Conservation (phyloP, 2,888 invertebrate genomes). For the Cremastinae sp. region DNA sequence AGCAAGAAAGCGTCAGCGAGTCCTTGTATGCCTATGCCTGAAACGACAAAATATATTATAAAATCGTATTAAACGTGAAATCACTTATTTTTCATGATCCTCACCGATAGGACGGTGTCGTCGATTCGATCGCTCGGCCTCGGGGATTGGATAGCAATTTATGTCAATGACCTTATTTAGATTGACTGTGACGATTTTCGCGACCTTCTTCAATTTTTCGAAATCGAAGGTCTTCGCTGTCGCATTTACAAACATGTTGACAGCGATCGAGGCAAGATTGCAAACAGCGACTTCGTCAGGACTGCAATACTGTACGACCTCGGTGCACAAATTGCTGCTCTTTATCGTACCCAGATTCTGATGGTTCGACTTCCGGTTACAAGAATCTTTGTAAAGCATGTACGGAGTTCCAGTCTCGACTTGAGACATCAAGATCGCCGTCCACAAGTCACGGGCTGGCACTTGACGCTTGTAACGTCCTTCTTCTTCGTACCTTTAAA, state of each 20-base stretch:
- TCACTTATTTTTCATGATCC: background rate
- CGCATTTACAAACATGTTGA: conserved; percentile 94
- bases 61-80: background rate
- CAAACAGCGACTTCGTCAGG: conserved; percentile 98
- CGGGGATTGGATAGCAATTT: conserved; percentile 96
- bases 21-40: conserved; percentile 96
- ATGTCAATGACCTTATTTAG: conserved; percentile 98
- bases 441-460: conserved; percentile 94
- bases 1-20: conserved; percentile 97
- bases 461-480: conserved; percentile 86
- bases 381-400: conserved; percentile 97
- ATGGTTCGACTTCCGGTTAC: conserved; percentile 98
- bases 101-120: conserved; percentile 90
- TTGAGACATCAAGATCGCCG: conserved; percentile 95
- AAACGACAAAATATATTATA: conserved; percentile 7
- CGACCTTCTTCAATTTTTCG: conserved; percentile 90
- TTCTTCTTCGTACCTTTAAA: conserved; percentile 88
- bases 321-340: conserved; percentile 98
- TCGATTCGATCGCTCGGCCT: conserved; percentile 93
- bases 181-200: conserved; percentile 94
- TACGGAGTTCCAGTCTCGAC: conserved; percentile 99
- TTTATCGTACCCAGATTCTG: conserved; percentile 99
- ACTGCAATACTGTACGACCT: conserved; percentile 97
- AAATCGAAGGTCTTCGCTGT: conserved; percentile 92
- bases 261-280: conserved; percentile 97